These are phyloP conservation scores for Noturus placidus DNA, from an alignment of 2,113 vertebrate species.

Conservation along the genomic window DNA sequence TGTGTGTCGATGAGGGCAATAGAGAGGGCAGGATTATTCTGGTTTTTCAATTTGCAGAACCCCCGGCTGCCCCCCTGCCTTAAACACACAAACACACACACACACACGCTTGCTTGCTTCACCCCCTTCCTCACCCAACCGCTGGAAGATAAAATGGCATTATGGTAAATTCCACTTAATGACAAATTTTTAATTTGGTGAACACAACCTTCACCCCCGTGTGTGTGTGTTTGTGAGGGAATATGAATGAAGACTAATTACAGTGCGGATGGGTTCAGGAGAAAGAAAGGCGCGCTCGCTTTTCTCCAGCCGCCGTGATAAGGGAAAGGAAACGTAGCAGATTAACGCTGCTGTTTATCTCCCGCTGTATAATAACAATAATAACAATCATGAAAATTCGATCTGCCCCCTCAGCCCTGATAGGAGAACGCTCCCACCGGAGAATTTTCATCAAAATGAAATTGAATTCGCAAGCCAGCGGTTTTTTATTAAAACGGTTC, in stretches of 20 bases:
- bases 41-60: constrained; percentile 56
- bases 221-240: constrained; percentile 32
- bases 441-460: constrained; percentile 96
- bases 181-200: constrained; percentile 98
- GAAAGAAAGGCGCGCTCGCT: constrained; percentile 36
- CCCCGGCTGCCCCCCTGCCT: constrained; percentile 44
- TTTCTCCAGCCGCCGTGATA: constrained; percentile 68
- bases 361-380: constrained; percentile 74
- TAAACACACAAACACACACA: constrained; percentile 46
- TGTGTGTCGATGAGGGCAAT: constrained; percentile 45
- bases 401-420: constrained; percentile 89
- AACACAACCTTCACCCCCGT: constrained; percentile 83
- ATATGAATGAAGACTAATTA: constrained; percentile 89
- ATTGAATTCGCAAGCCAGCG: constrained; percentile 98
- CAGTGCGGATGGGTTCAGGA: constrained; percentile 89
- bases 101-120: constrained; percentile 38
- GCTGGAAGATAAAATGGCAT: constrained; percentile 99
- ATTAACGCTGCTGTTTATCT: constrained; percentile 93
- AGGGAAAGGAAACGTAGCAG: constrained; percentile 85
- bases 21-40: constrained; percentile 56
- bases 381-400: constrained; percentile 81
- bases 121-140: constrained; percentile 78
- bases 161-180: constrained; percentile 99
- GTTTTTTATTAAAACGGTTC: constrained; percentile 95
- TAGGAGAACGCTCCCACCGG: constrained; percentile 86